These are phyloP conservation scores for Acomys russatus DNA, from an alignment of 2,797 vertebrate species.

Conservation along the genomic window DNA sequence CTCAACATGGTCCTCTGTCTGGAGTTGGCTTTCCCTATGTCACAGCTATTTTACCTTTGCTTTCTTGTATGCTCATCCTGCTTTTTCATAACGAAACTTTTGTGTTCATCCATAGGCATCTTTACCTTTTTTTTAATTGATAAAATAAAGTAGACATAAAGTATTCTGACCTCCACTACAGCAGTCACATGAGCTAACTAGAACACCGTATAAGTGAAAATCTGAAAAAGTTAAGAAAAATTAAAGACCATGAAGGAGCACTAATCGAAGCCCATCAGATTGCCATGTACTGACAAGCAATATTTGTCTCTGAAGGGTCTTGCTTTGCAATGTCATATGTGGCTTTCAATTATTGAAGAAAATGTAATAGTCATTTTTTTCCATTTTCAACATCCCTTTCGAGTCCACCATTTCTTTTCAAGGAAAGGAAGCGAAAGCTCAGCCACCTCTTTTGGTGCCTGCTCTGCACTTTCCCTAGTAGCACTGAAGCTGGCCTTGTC, in stretches of 20 bases:
- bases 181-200: background rate
- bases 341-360: background rate
- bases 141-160: background rate
- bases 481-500: background rate
- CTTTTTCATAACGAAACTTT: background rate
- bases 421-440: background rate
- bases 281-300: background rate
- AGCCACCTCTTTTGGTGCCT: background rate
- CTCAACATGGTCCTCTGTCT: background rate
- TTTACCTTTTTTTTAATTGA: background rate
- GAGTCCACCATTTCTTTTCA: background rate
- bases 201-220: background rate
- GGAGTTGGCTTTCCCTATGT: background rate
- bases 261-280: background rate
- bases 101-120: background rate
- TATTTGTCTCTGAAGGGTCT: background rate
- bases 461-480: background rate
- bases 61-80: background rate
- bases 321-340: background rate
- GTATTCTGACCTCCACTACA: background rate
- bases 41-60: background rate
- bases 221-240: background rate
- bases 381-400: constrained; percentile 15
- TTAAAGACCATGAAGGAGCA: background rate
- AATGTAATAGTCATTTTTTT: background rate